Percentiles rank a stretch among this genome's conserved stretches.
Evolutionary conservation across 1,140 invertebrate genomes (phyloP).

Genomic region (Meloidogyne chitwoodi): DNA sequence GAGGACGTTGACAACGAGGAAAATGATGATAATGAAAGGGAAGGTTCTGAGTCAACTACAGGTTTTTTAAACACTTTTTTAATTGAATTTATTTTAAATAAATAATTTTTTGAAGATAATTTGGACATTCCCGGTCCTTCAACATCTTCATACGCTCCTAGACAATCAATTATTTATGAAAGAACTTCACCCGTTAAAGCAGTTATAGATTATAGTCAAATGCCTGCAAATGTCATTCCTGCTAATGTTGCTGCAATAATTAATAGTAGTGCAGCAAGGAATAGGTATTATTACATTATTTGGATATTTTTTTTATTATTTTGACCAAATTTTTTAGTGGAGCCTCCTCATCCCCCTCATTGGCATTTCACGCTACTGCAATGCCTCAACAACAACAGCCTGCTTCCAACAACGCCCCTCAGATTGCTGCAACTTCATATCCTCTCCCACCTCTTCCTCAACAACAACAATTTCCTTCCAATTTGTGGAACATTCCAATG

Average conservation of each 20-base stretch:
- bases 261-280: not conserved
- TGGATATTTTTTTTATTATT: no score
- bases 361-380: not conserved
- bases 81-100: not conserved
- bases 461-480: not conserved
- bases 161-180: not conserved
- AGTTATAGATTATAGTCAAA: not conserved
- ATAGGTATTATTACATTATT: not conserved
- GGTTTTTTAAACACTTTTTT: not conserved
- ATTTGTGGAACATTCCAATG: not conserved
- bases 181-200: not conserved
- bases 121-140: not conserved
- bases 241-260: not conserved
- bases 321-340: not conserved
- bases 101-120: not conserved
- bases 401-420: not conserved
- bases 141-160: slow-evolving; percentile 4
- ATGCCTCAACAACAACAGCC: not conserved
- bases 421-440: not conserved
- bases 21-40: not conserved
- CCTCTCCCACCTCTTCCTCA: no score
- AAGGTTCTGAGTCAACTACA: not conserved
- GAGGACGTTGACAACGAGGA: slow-evolving; percentile 1
- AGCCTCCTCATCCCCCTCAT: not conserved
- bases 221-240: not conserved